Percentiles rank a stretch among this genome's conserved stretches.
These are phyloP conservation scores for Bombus superbus DNA, from an alignment of 1,140 invertebrate species.

Conservation along the genomic window DNA sequence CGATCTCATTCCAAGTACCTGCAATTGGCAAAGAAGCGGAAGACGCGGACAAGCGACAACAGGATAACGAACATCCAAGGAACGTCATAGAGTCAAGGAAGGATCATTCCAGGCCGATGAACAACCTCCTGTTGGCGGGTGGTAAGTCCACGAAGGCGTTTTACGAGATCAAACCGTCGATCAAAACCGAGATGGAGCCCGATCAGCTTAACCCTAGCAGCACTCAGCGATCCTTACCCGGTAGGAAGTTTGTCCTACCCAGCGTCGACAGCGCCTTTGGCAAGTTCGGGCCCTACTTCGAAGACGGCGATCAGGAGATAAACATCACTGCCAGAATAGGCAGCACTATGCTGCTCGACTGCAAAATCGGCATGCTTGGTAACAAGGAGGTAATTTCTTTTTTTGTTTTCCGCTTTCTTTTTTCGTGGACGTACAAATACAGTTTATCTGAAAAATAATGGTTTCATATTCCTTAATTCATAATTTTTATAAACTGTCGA, in stretches of 20 bases:
- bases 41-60: not conserved
- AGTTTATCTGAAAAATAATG: no score
- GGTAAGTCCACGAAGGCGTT: slow-evolving; percentile 71
- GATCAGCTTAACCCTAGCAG: slow-evolving; percentile 19
- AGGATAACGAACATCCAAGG: slow-evolving; percentile 20
- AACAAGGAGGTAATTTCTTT: slow-evolving; percentile 81
- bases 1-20: slow-evolving; percentile 62
- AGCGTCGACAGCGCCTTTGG: slow-evolving; percentile 79
- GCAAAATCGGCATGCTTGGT: slow-evolving; percentile 83
- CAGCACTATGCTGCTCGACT: slow-evolving; percentile 82
- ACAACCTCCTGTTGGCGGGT: slow-evolving; percentile 58
- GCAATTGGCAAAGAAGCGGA: not conserved
- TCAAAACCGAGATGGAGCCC: slow-evolving; percentile 68
- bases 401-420: accelerated
- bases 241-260: slow-evolving; percentile 72
- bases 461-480: no score
- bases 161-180: slow-evolving; percentile 75
- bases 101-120: slow-evolving; percentile 63
- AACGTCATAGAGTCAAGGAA: slow-evolving; percentile 47
- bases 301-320: slow-evolving; percentile 84
- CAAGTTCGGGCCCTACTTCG: slow-evolving; percentile 90
- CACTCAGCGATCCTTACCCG: slow-evolving; percentile 45
- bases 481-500: no score
- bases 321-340: slow-evolving; percentile 83
- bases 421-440: not conserved